Evolutionary conservation across 2,113 vertebrate species (phyloP).

Genomic region (Pontoporia blainvillei): DNA sequence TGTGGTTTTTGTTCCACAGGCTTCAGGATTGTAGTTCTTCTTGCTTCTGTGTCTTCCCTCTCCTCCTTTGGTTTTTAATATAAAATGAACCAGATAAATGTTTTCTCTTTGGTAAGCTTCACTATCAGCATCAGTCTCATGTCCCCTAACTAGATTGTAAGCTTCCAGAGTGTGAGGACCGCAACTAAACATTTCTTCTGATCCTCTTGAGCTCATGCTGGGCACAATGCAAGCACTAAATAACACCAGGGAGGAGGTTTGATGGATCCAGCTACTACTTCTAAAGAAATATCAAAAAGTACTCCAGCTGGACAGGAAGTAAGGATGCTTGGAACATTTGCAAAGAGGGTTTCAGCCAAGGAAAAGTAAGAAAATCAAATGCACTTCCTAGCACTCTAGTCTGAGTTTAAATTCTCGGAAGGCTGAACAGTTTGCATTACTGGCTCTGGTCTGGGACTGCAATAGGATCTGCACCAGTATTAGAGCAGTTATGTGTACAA

Average conservation of each 20-base stretch:
- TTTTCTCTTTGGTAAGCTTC: not conserved
- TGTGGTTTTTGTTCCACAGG: too few relatives aligned
- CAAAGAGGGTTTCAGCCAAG: not conserved
- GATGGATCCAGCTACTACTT: not conserved
- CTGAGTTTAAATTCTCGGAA: not conserved
- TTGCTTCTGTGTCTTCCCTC: too few relatives aligned
- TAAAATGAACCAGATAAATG: not conserved
- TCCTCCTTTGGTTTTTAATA: not conserved
- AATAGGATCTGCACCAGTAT: not conserved
- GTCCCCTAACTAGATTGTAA: not conserved
- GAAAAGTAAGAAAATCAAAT: not conserved
- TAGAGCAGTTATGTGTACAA: not conserved
- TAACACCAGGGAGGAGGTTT: not conserved
- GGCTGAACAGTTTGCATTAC: not conserved
- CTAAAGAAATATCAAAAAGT: conserved; percentile 30
- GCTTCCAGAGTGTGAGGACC: not conserved
- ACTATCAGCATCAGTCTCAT: not conserved
- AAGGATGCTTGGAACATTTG: not conserved
- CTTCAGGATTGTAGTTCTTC: too few relatives aligned
- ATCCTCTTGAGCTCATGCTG: not conserved
- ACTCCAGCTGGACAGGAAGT: not conserved
- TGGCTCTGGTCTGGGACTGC: not conserved
- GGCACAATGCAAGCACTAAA: not conserved
- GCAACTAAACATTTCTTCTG: not conserved
- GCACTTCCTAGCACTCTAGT: not conserved